Evolutionary conservation across 2,797 vertebrate species (phyloP).

Genomic region (Fistularia commersonii): DNA sequence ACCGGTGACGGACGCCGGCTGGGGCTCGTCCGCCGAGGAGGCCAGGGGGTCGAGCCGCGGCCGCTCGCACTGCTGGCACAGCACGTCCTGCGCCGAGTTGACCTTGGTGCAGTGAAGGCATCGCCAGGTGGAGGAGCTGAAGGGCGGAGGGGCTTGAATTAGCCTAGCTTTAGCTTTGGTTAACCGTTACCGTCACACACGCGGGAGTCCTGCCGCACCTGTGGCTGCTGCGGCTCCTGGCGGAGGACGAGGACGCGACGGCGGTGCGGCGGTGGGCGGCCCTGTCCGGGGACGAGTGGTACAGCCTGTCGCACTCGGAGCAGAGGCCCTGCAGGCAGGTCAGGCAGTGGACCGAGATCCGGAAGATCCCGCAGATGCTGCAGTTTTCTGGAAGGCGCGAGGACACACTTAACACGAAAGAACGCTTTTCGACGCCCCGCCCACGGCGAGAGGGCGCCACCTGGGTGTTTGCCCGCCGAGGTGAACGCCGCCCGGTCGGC

Average conservation of each 20-base stretch:
- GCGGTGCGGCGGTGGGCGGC: conserved; percentile 67
- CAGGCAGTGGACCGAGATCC: conserved; percentile 75
- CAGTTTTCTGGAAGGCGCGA: conserved; percentile 66
- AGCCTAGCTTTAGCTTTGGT: background rate
- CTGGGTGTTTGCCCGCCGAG: conserved; percentile 57
- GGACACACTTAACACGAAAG: background rate
- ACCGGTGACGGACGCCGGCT: conserved; percentile 64
- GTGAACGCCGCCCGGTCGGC: conserved; percentile 38
- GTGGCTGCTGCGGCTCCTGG: conserved; percentile 46
- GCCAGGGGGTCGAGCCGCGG: conserved; percentile 67
- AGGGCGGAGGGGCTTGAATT: background rate
- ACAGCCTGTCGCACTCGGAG: conserved; percentile 78
- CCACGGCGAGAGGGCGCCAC: conserved; percentile 29
- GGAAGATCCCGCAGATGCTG: conserved; percentile 80
- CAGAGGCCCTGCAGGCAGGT: conserved; percentile 81
- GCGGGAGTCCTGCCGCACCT: conserved; percentile 48
- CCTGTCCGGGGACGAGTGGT: conserved; percentile 82
- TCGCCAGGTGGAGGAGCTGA: conserved; percentile 72
- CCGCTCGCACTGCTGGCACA: conserved; percentile 80
- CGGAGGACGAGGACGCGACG: conserved; percentile 42
- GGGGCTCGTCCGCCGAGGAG: conserved; percentile 55
- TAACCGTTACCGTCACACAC: no score
- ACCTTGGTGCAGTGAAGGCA: conserved; percentile 77
- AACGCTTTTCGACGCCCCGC: background rate
- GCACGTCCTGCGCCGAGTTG: conserved; percentile 75